Percentiles rank a stretch among this genome's conserved stretches.
phyloP scores from a whole-genome alignment of 1,140 invertebrate genomes.

The Drosophila ogumai region DNA sequence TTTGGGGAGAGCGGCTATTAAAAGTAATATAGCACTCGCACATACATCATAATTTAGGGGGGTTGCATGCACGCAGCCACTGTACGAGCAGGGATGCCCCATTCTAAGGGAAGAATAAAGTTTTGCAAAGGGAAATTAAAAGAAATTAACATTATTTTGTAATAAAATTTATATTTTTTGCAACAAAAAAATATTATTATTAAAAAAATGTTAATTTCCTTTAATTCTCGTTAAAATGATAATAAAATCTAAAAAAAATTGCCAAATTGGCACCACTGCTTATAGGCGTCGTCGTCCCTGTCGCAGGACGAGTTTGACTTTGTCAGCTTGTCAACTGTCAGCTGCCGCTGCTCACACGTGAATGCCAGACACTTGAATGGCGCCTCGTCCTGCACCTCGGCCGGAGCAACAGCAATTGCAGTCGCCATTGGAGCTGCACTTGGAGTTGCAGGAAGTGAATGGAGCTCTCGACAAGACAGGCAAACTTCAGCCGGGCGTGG shows the following conservation, averaged over 20 bases:
- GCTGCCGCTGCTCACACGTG: conserved; percentile 61
- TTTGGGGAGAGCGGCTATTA: conserved; percentile 61
- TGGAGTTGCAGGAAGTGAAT: conserved; percentile 68
- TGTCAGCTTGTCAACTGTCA: conserved; percentile 77
- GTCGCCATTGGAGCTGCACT: conserved; percentile 35
- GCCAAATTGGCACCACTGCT: conserved; percentile 12
- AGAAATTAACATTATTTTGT: too few relatives aligned
- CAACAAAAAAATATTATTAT: too few relatives aligned
- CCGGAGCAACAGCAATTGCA: conserved; percentile 8
- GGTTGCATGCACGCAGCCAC: conserved; percentile 1
- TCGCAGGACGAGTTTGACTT: conserved; percentile 57
- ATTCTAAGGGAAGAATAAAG: background rate
- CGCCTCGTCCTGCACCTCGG: conserved; percentile 32
- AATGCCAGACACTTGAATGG: conserved; percentile 77
- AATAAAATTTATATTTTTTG: too few relatives aligned
- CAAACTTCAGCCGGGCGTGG: conserved; percentile 56
- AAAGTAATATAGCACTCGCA: conserved; percentile 48
- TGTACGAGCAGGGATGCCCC: conserved; percentile 5
- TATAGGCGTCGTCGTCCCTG: conserved; percentile 22
- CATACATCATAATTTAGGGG: conserved; percentile 31
- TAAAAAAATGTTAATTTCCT: too few relatives aligned
- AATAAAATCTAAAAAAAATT: background rate
- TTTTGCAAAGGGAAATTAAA: background rate
- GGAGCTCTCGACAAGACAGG: conserved; percentile 61
- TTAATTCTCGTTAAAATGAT: background rate